Percentiles rank a stretch among this genome's conserved stretches.
Conservation (phyloP, 30 jellyfish, hydroid and myxozoan species). For the Hydractinia symbiolongicarpus region DNA sequence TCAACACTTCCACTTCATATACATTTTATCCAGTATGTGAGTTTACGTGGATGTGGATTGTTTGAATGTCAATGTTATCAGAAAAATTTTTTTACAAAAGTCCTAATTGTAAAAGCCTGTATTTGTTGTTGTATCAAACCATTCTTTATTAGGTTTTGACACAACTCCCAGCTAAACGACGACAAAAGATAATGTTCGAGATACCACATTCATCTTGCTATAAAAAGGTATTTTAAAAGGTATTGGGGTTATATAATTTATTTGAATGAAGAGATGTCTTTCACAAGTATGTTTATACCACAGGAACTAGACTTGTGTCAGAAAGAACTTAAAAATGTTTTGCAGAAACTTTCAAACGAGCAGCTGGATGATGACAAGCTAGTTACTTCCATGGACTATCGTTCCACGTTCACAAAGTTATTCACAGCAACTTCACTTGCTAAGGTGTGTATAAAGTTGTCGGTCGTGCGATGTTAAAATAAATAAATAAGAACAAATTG, state of each 20-base stretch:
- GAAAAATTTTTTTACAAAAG: no score
- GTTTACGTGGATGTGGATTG: no score
- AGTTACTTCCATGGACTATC: not conserved
- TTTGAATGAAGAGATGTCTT: constrained; percentile 28
- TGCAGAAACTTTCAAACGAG: no score
- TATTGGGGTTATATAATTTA: not conserved
- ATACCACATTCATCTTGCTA: constrained; percentile 39
- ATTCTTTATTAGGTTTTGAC: constrained; percentile 46
- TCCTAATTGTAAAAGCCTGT: no score
- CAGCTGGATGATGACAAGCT: not conserved
- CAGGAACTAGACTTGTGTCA: no score
- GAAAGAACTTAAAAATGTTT: no score
- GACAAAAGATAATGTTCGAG: constrained; percentile 67
- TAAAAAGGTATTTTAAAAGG: constrained; percentile 39
- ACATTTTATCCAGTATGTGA: no score
- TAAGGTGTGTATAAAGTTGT: not conserved
- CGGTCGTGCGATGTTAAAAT: no score
- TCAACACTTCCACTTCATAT: no score
- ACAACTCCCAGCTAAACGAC: constrained; percentile 77
- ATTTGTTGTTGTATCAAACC: no score
- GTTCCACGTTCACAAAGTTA: not conserved
- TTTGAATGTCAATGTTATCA: no score
- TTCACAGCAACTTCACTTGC: constrained; percentile 24
- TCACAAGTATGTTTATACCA: not conserved
- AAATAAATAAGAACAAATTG: no score